Evolutionary conservation across 2,113 vertebrate species (phyloP).

Genomic region (Talpa occidentalis): DNA sequence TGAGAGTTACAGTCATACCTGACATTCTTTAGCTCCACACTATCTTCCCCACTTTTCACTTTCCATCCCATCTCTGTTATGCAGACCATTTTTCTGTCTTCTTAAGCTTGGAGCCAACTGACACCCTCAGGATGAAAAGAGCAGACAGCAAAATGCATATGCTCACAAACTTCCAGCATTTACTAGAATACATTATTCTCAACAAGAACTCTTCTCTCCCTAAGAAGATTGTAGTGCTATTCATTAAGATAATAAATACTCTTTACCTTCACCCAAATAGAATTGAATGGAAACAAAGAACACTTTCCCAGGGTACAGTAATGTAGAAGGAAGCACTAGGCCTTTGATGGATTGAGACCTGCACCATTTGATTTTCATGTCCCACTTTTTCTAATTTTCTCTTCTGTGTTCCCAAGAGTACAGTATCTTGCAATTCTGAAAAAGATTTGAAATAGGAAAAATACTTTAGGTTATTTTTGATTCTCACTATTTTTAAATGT

Average conservation of each 20-base stretch:
- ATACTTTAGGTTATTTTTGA: neutral
- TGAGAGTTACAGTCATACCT: neutral
- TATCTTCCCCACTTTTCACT: neutral
- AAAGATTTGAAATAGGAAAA: neutral
- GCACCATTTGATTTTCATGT: neutral
- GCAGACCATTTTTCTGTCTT: neutral
- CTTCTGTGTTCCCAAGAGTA: neutral
- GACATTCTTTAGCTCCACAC: neutral
- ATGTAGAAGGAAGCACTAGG: neutral
- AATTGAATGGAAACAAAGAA: neutral
- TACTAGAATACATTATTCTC: neutral
- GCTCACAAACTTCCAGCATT: neutral
- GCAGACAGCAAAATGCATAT: neutral
- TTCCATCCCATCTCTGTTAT: neutral
- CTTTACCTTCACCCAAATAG: neutral
- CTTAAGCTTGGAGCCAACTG: neutral
- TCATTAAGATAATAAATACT: neutral
- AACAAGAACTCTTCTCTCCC: neutral
- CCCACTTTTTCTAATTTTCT: neutral
- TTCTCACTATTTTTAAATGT: slow-evolving; percentile 2
- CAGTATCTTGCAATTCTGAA: neutral
- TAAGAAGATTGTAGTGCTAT: neutral
- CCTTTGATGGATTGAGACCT: neutral
- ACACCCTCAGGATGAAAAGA: neutral
- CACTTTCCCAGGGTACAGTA: neutral